Evolutionary conservation across 2,888 invertebrate genomes (phyloP), one percentile per base, ranked within the genome.

Genomic region (Julus scanicus): DNA sequence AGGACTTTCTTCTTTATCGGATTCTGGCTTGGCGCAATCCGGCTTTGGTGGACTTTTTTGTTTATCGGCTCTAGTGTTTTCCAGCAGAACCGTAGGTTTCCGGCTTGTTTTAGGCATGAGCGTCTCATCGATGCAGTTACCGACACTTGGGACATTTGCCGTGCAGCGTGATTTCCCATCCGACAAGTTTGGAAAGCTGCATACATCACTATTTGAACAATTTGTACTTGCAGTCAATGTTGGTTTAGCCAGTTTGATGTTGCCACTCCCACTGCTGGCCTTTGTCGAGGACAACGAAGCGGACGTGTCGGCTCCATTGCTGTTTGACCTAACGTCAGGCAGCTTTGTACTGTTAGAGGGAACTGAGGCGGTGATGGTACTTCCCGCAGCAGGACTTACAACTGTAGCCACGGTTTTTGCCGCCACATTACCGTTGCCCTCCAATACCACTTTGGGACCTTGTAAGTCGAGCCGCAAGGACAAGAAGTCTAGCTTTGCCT

Each of bases 391-490:
- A 29, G 71, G 29, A 29, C 29, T 71, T 29, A n/a, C n/a, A 2
- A 71, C n/a, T 29, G 71, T 11, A 1, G 71, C 29, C 71, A 29
- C 9, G 9, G 8, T 71, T 71, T 71, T 71, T 9, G 71, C 29
- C 9, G 11, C 11, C 1, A 29, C 29, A 8, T 9, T 29, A 9
- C 71, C 6, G 71, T 29, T 71, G 29, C 71, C 11, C 29, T 71
- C 71, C 71, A 29, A 13, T 11, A 13, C 8, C 1, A 29, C 6
- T 71, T 71, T 71, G 29, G 71, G n/a, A 63, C 63, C 29, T 11
- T 71, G 71, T 29, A 29, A 13, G 8, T 86, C 86, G 57, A 57
- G 57, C 9, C 53, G 44, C 57, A 86, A 86, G 49, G 53, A 49
- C n/a, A 53, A 29, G 13, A 57, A 44, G 37, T 86, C 57, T 53